Evolutionary conservation across 2,113 vertebrate genomes (phyloP).

Genomic region (Oreotrochilus melanogaster): DNA sequence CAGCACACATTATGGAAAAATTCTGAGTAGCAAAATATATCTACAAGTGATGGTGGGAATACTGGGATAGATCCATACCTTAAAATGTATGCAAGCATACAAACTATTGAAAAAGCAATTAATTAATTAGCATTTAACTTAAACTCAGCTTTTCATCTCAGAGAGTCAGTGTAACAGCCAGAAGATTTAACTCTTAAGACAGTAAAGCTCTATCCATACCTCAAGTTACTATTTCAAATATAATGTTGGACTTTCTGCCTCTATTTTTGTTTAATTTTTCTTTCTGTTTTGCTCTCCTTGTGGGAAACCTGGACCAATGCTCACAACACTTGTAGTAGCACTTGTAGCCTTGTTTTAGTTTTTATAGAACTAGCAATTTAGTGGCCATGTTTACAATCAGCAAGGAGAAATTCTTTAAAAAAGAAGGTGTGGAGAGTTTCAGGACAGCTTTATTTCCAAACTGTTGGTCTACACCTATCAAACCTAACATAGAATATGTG

Average conservation of each 20-base stretch:
- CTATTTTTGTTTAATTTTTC: neutral
- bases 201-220: neutral
- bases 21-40: neutral
- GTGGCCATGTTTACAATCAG: conserved; percentile 40
- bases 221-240: neutral
- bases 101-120: neutral
- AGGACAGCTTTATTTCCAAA: conserved; percentile 19
- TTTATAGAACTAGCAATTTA: neutral
- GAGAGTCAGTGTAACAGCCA: neutral
- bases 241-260: neutral
- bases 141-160: neutral
- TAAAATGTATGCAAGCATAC: neutral
- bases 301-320: neutral
- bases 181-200: neutral
- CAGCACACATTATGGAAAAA: neutral
- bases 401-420: conserved; percentile 19
- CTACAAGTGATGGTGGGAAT: neutral
- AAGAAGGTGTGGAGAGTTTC: conserved; percentile 33
- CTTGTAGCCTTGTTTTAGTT: neutral
- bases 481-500: neutral
- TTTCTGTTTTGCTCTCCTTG: neutral
- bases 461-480: neutral
- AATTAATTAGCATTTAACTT: neutral
- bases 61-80: neutral
- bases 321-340: neutral